Percentiles rank a stretch among this genome's conserved stretches.
phyloP scores from a whole-genome alignment of 1,140 invertebrate genomes.

The Drosophila nikananu region DNA sequence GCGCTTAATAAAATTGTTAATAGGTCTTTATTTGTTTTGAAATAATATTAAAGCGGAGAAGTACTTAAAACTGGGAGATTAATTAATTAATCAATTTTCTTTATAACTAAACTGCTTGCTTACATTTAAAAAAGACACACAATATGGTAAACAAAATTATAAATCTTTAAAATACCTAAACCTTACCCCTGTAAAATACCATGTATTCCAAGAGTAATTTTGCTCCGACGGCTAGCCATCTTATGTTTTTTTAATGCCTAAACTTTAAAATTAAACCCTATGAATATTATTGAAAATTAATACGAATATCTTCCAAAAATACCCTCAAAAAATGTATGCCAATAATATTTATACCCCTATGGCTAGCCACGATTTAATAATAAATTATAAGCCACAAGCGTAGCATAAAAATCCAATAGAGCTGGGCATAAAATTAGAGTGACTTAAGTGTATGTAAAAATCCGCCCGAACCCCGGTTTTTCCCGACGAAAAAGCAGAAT shows the following conservation, averaged over 20 bases:
- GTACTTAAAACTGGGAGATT: background rate
- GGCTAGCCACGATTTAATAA: constrained; percentile 12
- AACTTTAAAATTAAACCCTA: background rate
- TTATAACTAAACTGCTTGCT: too few relatives aligned
- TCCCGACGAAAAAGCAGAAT: constrained; percentile 11
- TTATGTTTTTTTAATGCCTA: too few relatives aligned
- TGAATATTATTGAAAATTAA: background rate
- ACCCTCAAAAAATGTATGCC: background rate
- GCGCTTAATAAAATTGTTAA: background rate
- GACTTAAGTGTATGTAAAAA: constrained; percentile 25
- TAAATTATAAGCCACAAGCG: constrained; percentile 16
- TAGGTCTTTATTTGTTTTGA: background rate
- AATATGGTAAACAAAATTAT: too few relatives aligned
- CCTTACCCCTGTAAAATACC: too few relatives aligned
- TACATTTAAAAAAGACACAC: too few relatives aligned
- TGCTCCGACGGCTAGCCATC: too few relatives aligned
- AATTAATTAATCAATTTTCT: too few relatives aligned
- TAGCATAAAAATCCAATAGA: constrained; percentile 27
- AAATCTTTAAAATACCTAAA: background rate
- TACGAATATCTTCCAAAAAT: background rate
- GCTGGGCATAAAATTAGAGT: constrained; percentile 45
- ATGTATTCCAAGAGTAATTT: too few relatives aligned
- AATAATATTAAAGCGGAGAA: background rate
- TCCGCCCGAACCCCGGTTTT: background rate
- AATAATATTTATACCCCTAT: background rate